Conservation (phyloP, 2,113 vertebrate genomes). For the Prinia subflava region DNA sequence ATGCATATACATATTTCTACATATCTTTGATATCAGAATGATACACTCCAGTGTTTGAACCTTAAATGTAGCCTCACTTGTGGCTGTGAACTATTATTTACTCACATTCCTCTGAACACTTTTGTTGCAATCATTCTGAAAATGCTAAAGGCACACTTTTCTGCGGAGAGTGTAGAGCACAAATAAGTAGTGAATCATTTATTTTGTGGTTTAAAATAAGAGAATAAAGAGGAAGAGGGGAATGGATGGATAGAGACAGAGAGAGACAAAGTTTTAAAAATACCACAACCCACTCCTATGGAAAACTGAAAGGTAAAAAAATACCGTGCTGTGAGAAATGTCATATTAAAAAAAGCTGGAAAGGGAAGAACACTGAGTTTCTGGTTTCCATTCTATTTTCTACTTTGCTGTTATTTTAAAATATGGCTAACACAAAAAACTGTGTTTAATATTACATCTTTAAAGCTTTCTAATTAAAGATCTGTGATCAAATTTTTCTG, state of each 20-base stretch:
- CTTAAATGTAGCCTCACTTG: neutral
- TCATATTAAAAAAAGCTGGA: neutral
- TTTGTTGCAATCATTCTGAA: constrained; percentile 35
- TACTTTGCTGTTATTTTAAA: neutral
- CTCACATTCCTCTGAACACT: neutral
- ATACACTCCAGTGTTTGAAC: neutral
- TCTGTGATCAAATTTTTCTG: neutral
- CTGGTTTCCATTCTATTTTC: neutral
- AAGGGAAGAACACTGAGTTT: neutral
- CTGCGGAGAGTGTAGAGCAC: constrained; percentile 6
- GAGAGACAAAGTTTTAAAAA: neutral
- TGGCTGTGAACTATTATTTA: constrained; percentile 28
- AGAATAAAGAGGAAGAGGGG: neutral
- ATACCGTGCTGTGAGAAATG: neutral
- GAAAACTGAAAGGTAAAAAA: constrained; percentile 6
- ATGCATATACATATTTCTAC: neutral
- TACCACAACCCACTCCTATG: neutral
- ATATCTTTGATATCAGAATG: neutral
- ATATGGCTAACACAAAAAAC: neutral
- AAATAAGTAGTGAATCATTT: constrained; percentile 3
- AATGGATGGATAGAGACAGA: neutral
- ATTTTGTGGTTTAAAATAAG: neutral
- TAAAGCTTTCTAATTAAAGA: neutral
- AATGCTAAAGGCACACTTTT: constrained; percentile 45
- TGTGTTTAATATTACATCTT: neutral